These are phyloP conservation scores for Sturmia bella DNA, from an alignment of 2,888 invertebrate species.

Conservation along the genomic window DNA sequence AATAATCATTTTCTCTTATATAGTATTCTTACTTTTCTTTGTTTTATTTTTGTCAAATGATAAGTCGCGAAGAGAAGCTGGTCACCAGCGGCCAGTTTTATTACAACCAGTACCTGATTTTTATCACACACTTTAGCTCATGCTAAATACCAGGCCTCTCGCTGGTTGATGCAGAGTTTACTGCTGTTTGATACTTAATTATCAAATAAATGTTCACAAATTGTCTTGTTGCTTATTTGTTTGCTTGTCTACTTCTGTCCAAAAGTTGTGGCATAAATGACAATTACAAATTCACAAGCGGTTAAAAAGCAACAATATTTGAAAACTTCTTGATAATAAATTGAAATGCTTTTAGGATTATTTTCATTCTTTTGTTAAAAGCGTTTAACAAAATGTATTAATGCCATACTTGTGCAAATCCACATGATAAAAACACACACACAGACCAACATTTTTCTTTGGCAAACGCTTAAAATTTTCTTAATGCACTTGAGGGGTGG, in stretches of 20 bases:
- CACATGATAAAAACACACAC: not conserved
- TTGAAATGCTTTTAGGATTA: constrained; percentile 63
- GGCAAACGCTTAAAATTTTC: constrained; percentile 44
- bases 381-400: constrained; percentile 44
- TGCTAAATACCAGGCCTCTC: constrained; percentile 28
- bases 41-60: too few relatives aligned
- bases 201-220: constrained; percentile 69
- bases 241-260: constrained; percentile 37
- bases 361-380: constrained; percentile 39
- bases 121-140: not conserved
- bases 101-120: not conserved
- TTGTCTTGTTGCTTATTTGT: constrained; percentile 71
- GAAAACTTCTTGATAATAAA: constrained; percentile 28
- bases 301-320: constrained; percentile 8
- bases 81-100: too few relatives aligned
- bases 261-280: constrained; percentile 39
- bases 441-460: constrained; percentile 26
- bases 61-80: too few relatives aligned
- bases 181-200: constrained; percentile 65
- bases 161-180: constrained; percentile 8
- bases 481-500: constrained; percentile 57
- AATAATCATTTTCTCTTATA: too few relatives aligned
- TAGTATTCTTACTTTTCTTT: too few relatives aligned
- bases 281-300: constrained; percentile 37
- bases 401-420: constrained; percentile 38